Evolutionary conservation across 2,797 vertebrate species (phyloP).

Genomic region (Sorex maritimensis): DNA sequence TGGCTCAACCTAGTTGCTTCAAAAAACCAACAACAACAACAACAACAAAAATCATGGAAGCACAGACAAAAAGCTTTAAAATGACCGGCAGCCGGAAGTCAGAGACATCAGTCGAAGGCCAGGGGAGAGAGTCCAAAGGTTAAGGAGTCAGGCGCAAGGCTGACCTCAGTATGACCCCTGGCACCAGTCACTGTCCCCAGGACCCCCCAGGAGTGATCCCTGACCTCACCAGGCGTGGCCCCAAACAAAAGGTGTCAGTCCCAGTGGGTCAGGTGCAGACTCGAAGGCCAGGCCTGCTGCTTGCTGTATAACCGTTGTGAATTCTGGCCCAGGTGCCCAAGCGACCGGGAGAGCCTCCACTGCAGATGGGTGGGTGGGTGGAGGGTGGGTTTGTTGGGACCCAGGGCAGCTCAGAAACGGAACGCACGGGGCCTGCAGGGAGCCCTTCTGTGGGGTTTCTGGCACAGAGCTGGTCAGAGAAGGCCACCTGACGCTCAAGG

Average conservation of each 20-base stretch:
- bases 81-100: background rate
- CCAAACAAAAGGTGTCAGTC: no score
- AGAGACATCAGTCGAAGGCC: background rate
- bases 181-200: no score
- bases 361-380: background rate
- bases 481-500: background rate
- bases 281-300: background rate
- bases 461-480: background rate
- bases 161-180: no score
- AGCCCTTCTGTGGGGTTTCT: background rate
- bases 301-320: background rate
- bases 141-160: no score
- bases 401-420: background rate
- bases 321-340: background rate
- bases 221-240: no score
- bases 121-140: no score
- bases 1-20: background rate
- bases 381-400: no score
- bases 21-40: background rate
- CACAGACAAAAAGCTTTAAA: conserved; percentile 21
- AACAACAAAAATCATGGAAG: background rate
- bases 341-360: background rate
- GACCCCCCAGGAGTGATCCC: no score
- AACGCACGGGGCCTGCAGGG: background rate
- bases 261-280: no score